These are phyloP conservation scores for Siniperca obscura DNA, from an alignment of 2,797 vertebrate species.

Conservation along the genomic window DNA sequence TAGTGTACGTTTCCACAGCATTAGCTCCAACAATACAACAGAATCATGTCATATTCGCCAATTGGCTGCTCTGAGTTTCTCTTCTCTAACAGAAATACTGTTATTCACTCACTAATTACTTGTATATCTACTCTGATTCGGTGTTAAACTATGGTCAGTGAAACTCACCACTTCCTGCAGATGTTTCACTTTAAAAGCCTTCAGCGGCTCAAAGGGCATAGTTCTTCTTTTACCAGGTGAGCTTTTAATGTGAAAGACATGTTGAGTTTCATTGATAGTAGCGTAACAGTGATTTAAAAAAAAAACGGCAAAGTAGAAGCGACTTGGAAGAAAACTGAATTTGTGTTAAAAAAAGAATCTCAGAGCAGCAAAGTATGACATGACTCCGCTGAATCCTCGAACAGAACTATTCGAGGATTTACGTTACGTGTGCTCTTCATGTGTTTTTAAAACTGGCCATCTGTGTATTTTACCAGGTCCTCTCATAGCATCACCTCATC, in stretches of 20 bases:
- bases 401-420: neutral
- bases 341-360: neutral
- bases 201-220: fast-evolving
- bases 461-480: neutral
- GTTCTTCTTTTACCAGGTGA: neutral
- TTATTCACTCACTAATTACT: neutral
- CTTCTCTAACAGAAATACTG: neutral
- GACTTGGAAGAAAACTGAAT: neutral
- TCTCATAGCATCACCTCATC: neutral
- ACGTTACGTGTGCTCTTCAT: neutral
- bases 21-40: neutral
- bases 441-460: neutral
- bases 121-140: neutral
- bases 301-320: neutral
- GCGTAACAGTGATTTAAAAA: neutral
- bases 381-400: neutral
- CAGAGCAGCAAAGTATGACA: neutral
- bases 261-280: fast-evolving
- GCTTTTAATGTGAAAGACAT: constrained; percentile 15
- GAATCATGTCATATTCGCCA: neutral
- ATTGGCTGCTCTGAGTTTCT: neutral
- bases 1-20: neutral
- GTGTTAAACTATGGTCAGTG: neutral
- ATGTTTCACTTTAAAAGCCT: neutral
- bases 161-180: neutral